phyloP scores from a whole-genome alignment of 2,113 vertebrate genomes.

The Geococcyx californianus region DNA sequence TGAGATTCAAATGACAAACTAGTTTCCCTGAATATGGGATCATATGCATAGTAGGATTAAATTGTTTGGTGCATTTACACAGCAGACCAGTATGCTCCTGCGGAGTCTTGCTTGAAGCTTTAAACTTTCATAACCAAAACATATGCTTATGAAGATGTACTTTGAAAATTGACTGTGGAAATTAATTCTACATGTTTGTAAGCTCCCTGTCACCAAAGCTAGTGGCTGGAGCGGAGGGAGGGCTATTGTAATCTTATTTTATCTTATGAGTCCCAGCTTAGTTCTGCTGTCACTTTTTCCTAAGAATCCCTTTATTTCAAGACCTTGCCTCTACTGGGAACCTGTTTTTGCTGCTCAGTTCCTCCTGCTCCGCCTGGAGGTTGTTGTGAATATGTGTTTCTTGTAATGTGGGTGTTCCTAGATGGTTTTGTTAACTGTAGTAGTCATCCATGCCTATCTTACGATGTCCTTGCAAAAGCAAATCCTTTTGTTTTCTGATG shows the following conservation, averaged over 20 bases:
- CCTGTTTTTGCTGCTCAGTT: not conserved
- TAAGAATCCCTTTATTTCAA: not conserved
- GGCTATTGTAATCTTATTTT: not conserved
- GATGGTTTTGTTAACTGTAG: not conserved
- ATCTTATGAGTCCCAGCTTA: not conserved
- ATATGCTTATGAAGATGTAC: not conserved
- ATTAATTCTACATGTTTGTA: not conserved
- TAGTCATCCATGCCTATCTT: not conserved
- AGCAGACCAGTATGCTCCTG: not conserved
- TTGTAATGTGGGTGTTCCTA: not conserved
- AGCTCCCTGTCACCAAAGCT: not conserved
- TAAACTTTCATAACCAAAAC: not conserved
- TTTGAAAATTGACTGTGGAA: conserved; percentile 16
- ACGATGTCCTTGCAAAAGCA: not conserved
- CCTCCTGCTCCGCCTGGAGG: not conserved
- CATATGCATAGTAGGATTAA: not conserved
- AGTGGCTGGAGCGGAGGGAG: not conserved
- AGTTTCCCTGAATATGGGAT: not conserved
- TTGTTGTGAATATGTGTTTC: not conserved
- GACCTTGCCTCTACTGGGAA: not conserved
- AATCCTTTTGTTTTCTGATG: not conserved
- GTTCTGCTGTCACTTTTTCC: not conserved
- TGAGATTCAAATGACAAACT: not conserved
- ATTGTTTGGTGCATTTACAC: not conserved
- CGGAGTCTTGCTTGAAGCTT: conserved; percentile 1